Conservation (phyloP, 2,113 vertebrate species). For the Aramus guarauna region DNA sequence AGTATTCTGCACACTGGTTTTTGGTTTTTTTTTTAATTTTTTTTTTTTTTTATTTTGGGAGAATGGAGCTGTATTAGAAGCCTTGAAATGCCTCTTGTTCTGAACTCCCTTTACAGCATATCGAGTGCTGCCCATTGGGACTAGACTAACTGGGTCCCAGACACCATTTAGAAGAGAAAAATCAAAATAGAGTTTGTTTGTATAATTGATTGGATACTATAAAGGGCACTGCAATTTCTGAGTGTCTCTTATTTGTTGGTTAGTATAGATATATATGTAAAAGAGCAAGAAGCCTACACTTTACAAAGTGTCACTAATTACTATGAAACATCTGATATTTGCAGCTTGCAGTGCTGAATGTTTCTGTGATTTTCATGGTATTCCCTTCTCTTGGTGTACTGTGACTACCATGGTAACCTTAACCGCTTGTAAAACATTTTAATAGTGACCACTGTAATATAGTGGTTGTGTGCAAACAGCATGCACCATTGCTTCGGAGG, state of each 20-base stretch:
- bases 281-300: neutral
- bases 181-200: slow-evolving; percentile 21
- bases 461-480: slow-evolving; percentile 49
- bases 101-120: slow-evolving; percentile 52
- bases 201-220: neutral
- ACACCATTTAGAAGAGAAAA: slow-evolving; percentile 18
- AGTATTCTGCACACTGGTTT: slow-evolving; percentile 37
- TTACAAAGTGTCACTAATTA: neutral
- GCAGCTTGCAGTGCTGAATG: neutral
- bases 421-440: slow-evolving; percentile 41
- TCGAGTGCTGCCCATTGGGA: slow-evolving; percentile 4
- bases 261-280: neutral
- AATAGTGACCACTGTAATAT: slow-evolving; percentile 42
- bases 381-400: neutral
- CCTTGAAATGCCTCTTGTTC: slow-evolving; percentile 57
- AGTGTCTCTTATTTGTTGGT: neutral
- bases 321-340: neutral
- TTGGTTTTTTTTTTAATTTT: neutral
- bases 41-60: neutral
- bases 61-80: slow-evolving; percentile 54
- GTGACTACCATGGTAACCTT: slow-evolving; percentile 36
- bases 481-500: neutral
- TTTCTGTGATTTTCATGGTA: slow-evolving; percentile 12
- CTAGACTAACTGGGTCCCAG: slow-evolving; percentile 13
- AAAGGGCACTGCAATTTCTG: neutral